Evolutionary conservation across 1,140 invertebrate genomes (phyloP), one percentile per base, ranked within the genome.

Genomic region (Portunus trituberculatus): DNA sequence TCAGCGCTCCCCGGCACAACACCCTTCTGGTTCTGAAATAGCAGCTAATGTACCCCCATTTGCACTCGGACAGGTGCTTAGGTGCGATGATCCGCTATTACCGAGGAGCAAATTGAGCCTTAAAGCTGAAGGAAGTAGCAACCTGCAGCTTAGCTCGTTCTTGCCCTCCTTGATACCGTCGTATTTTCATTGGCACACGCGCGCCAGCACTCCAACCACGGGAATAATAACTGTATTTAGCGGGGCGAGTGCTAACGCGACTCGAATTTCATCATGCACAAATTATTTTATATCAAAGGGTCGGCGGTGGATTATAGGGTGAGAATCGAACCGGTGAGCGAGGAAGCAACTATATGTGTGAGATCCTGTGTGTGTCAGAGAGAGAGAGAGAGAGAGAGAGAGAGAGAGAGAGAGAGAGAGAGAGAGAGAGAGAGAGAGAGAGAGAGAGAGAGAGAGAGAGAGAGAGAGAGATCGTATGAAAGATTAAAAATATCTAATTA

Each of bases 391-490:
- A 76, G 67, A 76, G 67, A 76, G 67, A 76, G 67, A 76, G 67
- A 76, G 67, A n/a, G 67, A 76, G 67, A 76, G 67, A n/a, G 46
- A 89, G 84, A 87, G 39, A 32, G 84, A 87, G 84, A 87, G 87
- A 89, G 45, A 48, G 87, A 88, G 86, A 88, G 86, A 88, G 86
- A 88, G 86, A 88, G 86, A 88, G 86, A 88, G 86, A 88, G 86
- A 88, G 86, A 88, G 86, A 32, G 31, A 88, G 86, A 88, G 45
- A 39, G 31, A 32, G 31, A 88, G 45, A 88, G 16, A 88, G 86
- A 88, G 39, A 87, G 14, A 31, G 84, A 39, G 31, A 84, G 6
- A 84, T 84, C n/a, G 6, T 84, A 84, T 25, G 31, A 88, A 25
- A 88, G 16, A 88, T 14, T 76, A 76, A 31, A 88, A 28, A 39